Percentiles rank a stretch among this genome's conserved stretches.
Evolutionary conservation across 2,888 invertebrate species (phyloP).

Genomic region (Rhopalosiphum nymphaeae): DNA sequence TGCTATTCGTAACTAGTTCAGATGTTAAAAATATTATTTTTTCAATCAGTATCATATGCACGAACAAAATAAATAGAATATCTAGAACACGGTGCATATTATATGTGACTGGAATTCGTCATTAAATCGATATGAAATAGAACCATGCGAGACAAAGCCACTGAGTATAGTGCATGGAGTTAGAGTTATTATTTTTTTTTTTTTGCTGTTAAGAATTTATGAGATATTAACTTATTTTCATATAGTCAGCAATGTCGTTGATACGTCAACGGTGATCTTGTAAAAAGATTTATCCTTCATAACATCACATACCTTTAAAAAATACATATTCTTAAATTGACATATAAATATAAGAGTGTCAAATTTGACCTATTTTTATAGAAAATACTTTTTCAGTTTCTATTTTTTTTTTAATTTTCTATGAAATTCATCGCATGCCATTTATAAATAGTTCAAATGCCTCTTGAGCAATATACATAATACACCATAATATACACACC

Average conservation of each 20-base stretch:
- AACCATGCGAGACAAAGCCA: not conserved
- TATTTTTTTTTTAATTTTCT: not conserved
- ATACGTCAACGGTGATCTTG: conserved; percentile 21
- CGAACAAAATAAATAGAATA: not conserved
- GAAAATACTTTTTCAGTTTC: not conserved
- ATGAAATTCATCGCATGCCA: not conserved
- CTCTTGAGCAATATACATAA: not conserved
- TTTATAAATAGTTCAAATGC: conserved; percentile 12
- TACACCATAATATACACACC: too few relatives aligned
- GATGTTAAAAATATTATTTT: not conserved
- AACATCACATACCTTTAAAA: not conserved
- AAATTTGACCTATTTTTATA: conserved; percentile 29
- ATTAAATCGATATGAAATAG: not conserved
- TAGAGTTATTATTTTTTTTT: not conserved
- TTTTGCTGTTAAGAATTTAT: not conserved
- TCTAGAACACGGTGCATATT: not conserved
- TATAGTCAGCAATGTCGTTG: conserved; percentile 12
- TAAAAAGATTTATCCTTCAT: conserved; percentile 22
- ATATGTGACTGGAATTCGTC: not conserved
- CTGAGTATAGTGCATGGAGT: not conserved
- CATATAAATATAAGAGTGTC: conserved; percentile 14
- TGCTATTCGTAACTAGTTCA: not conserved
- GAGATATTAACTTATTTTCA: not conserved
- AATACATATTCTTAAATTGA: conserved; percentile 26
- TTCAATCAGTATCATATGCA: not conserved